Conservation (phyloP, 2,797 vertebrate genomes). For the Centroberyx gerrardi region DNA sequence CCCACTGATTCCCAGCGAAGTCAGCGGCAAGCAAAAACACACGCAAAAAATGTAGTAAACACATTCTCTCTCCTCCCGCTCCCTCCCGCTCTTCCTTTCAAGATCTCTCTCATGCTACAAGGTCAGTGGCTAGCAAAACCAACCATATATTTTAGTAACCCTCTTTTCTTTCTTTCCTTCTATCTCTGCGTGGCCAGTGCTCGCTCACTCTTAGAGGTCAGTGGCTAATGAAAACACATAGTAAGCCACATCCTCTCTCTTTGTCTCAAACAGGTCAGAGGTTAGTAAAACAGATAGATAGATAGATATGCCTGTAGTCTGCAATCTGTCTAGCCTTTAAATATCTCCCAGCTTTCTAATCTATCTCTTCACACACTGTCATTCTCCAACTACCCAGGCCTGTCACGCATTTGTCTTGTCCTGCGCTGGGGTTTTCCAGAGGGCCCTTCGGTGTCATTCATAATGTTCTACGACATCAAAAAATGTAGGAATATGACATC, state of each 20-base stretch:
- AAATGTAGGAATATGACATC: neutral
- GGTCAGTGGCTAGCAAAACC: neutral
- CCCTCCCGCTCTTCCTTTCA: conserved; percentile 4
- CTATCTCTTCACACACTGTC: too few species aligned
- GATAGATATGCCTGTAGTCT: neutral
- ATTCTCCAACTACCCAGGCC: too few species aligned
- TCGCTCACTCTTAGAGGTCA: conserved; percentile 6
- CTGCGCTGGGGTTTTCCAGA: conserved; percentile 37
- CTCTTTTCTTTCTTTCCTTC: too few species aligned
- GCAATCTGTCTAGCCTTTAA: too few species aligned
- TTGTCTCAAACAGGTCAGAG: neutral
- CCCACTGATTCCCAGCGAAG: conserved; percentile 20
- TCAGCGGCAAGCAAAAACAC: conserved; percentile 28
- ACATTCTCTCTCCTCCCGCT: conserved; percentile 10
- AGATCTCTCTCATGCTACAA: conserved; percentile 14
- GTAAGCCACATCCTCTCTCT: neutral
- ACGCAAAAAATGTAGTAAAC: neutral
- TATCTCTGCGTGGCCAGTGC: too few species aligned
- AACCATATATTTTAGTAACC: conserved; percentile 19
- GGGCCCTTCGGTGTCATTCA: conserved; percentile 13
- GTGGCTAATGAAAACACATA: conserved; percentile 30
- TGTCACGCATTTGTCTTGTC: conserved; percentile 39
- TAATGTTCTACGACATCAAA: conserved; percentile 42
- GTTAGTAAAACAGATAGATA: neutral
- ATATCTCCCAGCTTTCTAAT: too few species aligned